These are phyloP conservation scores for Lithophane socia DNA, from an alignment of 2,888 invertebrate genomes.

Conservation along the genomic window DNA sequence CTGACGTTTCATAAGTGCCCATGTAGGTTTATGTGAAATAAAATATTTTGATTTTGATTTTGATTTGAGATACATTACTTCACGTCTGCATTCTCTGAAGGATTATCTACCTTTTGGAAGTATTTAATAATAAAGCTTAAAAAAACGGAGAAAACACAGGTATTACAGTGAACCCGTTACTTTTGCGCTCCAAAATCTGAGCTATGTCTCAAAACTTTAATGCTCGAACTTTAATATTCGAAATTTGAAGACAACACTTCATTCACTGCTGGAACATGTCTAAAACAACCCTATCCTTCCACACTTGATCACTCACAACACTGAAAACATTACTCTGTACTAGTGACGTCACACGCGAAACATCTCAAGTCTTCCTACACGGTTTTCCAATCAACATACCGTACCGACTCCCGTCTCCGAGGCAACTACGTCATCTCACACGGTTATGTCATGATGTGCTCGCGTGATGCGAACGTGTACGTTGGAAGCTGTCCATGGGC, in stretches of 20 bases:
- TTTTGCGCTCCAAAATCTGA: neutral
- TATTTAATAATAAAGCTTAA: neutral
- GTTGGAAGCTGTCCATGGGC: constrained; percentile 74
- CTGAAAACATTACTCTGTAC: constrained; percentile 23
- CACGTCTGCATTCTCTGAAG: neutral
- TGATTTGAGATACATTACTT: neutral
- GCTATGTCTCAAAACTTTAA: too few relatives aligned
- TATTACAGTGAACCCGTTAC: too few relatives aligned
- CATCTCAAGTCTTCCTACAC: constrained; percentile 39
- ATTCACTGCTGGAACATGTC: neutral
- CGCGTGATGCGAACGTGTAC: constrained; percentile 72
- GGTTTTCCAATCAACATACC: constrained; percentile 45
- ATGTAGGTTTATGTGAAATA: too few relatives aligned
- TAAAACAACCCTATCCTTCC: neutral
- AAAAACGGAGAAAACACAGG: neutral
- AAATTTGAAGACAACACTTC: neutral
- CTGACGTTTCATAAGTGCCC: too few relatives aligned
- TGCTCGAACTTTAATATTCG: neutral
- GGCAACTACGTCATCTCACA: constrained; percentile 62
- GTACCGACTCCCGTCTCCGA: constrained; percentile 26
- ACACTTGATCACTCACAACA: constrained; percentile 25
- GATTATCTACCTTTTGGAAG: neutral
- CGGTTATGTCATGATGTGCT: constrained; percentile 64
- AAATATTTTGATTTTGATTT: too few relatives aligned
- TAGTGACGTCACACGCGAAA: constrained; percentile 44